Base-by-base conservation (phyloP, 2,113 vertebrate genomes). In the Pseudonaja textilis region DNA sequence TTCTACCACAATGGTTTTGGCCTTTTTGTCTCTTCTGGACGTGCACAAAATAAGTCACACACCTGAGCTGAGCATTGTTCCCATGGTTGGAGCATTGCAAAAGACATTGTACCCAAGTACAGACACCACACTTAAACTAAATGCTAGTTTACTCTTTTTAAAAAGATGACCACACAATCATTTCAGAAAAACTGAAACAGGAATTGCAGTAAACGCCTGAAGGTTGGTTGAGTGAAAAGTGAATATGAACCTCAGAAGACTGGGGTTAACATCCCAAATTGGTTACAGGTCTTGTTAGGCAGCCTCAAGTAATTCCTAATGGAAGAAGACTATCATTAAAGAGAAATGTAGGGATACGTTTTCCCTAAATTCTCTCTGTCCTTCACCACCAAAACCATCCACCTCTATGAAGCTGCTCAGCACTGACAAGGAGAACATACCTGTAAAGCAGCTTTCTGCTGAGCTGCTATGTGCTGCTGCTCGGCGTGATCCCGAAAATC, bases 371-470 rank as follows among this genome's bases (percentile, higher is more conserved):
- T 88, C 22, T 10, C 34, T 10, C 54, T 57, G 23, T 42, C 55
- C 3, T 39, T 22, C 20, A 42, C 55, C 23, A 42, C 5, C 61
- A n/a, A 22, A 55, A 47, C 52, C 22, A 25, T 52, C 69, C 5
- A 20, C 2, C 57, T 16, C 50, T 23, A 20, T 1, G 10, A 89
- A 89, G 26, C n/a, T 34, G 39, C 34, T 47, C 57, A 25, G 7
- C 34, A 18, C 7, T 42, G 14, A 45, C 39, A 2, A n/a, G 85
- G 61, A 45, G 14, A 81, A 22, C 97, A 97, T 88, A 99, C 99
- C 98, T 99, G 99, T 94, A 99, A 93, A 23, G 99, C 99, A 92
- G 99, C 98, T 96, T 99, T 99, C 97, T 99, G 99, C 61, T 99
- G 99, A 55, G 99, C 99, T 57, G 99, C 99, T 0, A 99, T 99